Evolutionary conservation across 2,113 vertebrate species (phyloP).

Genomic region (Anas platyrhynchos): DNA sequence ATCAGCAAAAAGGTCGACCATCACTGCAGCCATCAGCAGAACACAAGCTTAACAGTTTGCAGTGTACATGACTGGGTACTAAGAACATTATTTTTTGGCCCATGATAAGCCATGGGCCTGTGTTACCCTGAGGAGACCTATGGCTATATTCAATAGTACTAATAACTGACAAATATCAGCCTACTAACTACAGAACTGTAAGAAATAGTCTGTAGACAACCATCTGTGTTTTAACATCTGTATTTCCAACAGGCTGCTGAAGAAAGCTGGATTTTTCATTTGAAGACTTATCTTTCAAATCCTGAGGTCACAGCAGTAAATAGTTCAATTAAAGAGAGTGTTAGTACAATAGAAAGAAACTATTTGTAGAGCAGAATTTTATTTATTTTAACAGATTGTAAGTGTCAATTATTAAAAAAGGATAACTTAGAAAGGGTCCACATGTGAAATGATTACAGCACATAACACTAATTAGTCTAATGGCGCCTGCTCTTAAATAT

Average conservation of each 20-base stretch:
- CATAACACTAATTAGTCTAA: conserved; percentile 22
- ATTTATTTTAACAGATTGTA: neutral
- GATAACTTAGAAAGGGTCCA: neutral
- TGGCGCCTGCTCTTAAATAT: conserved; percentile 15
- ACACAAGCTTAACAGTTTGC: neutral
- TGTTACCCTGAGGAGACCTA: neutral
- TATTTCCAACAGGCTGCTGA: neutral
- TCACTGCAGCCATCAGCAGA: neutral
- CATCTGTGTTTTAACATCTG: neutral
- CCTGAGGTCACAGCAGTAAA: neutral
- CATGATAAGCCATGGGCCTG: neutral
- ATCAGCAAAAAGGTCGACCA: neutral
- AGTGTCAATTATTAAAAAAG: conserved; percentile 12
- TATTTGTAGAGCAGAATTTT: neutral
- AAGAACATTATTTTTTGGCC: neutral
- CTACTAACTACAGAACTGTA: neutral
- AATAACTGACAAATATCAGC: rapidly evolving
- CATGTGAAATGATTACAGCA: neutral
- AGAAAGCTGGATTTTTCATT: neutral
- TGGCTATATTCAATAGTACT: neutral
- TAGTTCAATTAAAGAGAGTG: neutral
- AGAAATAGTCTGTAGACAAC: neutral
- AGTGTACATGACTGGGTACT: rapidly evolving
- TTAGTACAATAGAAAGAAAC: neutral
- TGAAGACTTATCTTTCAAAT: neutral